Conservation (phyloP, 1,140 invertebrate genomes). For the Nephotettix cincticeps region DNA sequence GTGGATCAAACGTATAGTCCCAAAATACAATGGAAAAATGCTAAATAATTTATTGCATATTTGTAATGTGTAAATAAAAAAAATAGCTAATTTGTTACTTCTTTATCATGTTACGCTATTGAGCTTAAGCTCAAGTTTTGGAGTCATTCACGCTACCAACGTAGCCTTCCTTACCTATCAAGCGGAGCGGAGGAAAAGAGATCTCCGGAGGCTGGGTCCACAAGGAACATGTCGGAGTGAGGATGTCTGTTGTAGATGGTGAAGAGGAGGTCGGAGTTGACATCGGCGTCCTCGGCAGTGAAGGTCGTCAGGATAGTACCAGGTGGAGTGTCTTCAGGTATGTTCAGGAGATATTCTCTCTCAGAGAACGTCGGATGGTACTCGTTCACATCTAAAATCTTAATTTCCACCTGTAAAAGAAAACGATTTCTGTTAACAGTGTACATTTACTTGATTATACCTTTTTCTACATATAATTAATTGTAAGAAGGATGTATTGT, state of each 20-base stretch:
- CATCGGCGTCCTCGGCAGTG: background rate
- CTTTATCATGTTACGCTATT: no score
- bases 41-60: no score
- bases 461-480: no score
- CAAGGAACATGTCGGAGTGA: background rate
- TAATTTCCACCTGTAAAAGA: background rate
- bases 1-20: no score
- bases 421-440: no score
- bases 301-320: background rate
- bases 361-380: background rate
- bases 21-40: no score
- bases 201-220: background rate
- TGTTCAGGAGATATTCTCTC: background rate
- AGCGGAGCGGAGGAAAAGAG: background rate
- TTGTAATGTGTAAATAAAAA: no score
- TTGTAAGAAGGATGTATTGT: no score
- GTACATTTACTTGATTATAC: no score
- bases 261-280: background rate
- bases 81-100: no score
- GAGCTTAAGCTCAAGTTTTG: no score
- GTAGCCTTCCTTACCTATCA: background rate
- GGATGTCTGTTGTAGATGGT: background rate
- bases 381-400: background rate
- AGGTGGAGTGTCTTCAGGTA: background rate
- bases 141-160: no score